Evolutionary conservation across 2,113 vertebrate genomes (phyloP), one percentile per base, ranked within the genome.

Genomic region (Odocoileus virginianus): DNA sequence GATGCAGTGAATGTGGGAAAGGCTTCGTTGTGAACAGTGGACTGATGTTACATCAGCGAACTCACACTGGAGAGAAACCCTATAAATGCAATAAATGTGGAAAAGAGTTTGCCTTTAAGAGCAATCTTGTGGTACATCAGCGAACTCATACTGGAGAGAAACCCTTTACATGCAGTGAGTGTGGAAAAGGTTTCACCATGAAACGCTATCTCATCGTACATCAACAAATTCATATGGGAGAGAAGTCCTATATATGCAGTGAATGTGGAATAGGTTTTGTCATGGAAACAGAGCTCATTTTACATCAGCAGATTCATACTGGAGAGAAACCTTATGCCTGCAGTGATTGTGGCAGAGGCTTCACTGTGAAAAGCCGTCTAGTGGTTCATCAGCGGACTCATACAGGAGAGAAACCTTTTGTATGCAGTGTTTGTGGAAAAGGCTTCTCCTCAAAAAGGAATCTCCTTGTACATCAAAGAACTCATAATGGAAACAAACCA

Each of bases 121-220:
- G 98, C 47, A 96, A 93, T 36, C 93, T 98, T 25, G 96, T 93
- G 43, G 87, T 98, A 54, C 98, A 98, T 40, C 96, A 97, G 28
- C 94, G 97, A 88, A 96, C 93, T 74, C 98, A 98, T 55, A 98
- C 97, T 0, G 97, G 98, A 55, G 98, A 98, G 74, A 98, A 98
- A 30, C 98, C 98, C 7, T 98, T 97, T 50, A 40, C 27, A 0
- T 98, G 98, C 57, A 64, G 43, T 40, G 95, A 97, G 23, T 98
- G 98, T 45, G 97, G 98, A 25, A 98, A 98, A 95, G 96, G 97
- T 17, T 98, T 98, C 27, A 91, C 96, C 16, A 96, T 95, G 79
- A 98, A 95, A 81, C 87, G 90, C 30, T 96, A 97, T 84, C 96
- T 98, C 1, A 28, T 97, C 0, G 64, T 95, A 71, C 98, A 98